Percentiles rank a stretch among this genome's conserved stretches.
phyloP scores from a whole-genome alignment of 2,113 vertebrate species.

The Clinocottus analis region DNA sequence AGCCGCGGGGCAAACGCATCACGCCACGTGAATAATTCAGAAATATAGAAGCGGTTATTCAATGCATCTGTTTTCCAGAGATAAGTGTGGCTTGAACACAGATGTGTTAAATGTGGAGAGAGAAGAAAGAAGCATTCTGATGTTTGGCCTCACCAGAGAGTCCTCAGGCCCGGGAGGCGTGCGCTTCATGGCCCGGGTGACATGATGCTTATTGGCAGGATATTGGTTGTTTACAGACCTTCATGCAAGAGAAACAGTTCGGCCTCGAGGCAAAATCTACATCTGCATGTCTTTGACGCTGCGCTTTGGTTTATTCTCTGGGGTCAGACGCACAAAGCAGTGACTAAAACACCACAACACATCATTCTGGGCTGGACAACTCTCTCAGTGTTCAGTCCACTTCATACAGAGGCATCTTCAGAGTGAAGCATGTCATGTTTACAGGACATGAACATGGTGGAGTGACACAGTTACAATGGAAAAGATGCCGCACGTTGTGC shows the following conservation, averaged over 20 bases:
- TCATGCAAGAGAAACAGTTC: conserved; percentile 45
- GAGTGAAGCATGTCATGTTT: neutral
- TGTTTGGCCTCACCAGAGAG: conserved; percentile 50
- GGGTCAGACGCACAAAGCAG: conserved; percentile 38
- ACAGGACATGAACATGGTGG: neutral
- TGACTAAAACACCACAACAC: conserved; percentile 32
- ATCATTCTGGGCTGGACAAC: neutral
- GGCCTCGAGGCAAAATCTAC: conserved; percentile 44
- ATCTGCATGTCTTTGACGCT: conserved; percentile 63
- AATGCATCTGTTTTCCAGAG: conserved; percentile 54
- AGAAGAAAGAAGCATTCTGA: conserved; percentile 29
- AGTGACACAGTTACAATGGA: neutral
- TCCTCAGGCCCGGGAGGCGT: conserved; percentile 38
- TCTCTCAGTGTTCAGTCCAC: conserved; percentile 2
- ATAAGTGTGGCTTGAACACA: conserved; percentile 58
- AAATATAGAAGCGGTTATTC: conserved; percentile 49
- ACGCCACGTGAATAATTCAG: conserved; percentile 53
- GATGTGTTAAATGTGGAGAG: conserved; percentile 18
- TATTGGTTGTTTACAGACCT: conserved; percentile 52
- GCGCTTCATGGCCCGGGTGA: conserved; percentile 50
- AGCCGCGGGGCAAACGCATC: conserved; percentile 63
- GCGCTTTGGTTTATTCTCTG: conserved; percentile 30
- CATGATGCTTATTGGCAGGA: conserved; percentile 61
- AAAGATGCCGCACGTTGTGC: neutral
- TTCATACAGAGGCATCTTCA: conserved; percentile 3